Evolutionary conservation across 2,797 vertebrate genomes (phyloP), one percentile per base, ranked within the genome.

Genomic region (Enteromius trimaculatus): DNA sequence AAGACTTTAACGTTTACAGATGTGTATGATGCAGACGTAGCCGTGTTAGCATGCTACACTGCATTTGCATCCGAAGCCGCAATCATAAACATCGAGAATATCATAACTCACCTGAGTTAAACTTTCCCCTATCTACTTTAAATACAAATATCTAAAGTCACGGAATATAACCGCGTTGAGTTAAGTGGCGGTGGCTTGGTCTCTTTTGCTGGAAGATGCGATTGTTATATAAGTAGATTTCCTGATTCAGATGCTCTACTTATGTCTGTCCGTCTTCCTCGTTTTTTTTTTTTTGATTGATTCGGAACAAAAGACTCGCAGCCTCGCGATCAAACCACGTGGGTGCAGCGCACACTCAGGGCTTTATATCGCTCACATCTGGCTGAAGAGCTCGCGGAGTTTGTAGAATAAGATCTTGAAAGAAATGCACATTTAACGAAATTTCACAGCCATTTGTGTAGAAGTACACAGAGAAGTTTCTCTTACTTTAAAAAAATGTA

Each of bases 291-390:
- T 92, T 95, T 95, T 95, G 92, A 96, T 96, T 96, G 95, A 96
- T 96, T 95, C 94, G 94, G 93, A 97, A 97, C 96, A 97, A 97
- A 97, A 96, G 96, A 96, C 94, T 94, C 95, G 92, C 95, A 95
- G 96, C 93, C 95, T 94, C 93, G 91, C 90, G 90, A 91, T 94
- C 92, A 92, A 92, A 96, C 95, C 96, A 97, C 96, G 96, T 97
- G 94, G 92, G 90, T 92, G 89, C 92, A 78, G 91, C 88, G 90
- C 80, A 82, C 85, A 65, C 82, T 85, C 79, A 60, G 37, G 23
- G 53, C 49, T 68, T 86, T 82, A 75, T 85, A 90, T 90, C 90
- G 90, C 88, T 85, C 91, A 92, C 77, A 75, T 71, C 53, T 78
- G 47, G 58, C 23, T 17, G 55, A 23, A 71, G 71, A 55, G 64